Percentiles rank a stretch among this genome's conserved stretches.
Conservation (phyloP, 2,888 invertebrate genomes). For the Agriopis aurantiaria region DNA sequence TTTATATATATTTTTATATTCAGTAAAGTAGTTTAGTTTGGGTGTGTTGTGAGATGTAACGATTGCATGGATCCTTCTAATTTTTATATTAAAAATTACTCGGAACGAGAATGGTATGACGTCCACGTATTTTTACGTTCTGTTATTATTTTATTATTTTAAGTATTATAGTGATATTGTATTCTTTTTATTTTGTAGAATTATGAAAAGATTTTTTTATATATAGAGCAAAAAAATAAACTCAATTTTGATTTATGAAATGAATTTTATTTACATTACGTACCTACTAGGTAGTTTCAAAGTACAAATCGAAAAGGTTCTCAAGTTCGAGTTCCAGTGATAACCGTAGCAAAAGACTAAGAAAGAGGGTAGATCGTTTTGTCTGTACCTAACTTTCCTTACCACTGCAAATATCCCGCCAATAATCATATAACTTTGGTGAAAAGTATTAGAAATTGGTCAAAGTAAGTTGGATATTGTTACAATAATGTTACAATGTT, state of each 20-base stretch:
- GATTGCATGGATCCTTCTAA: slow-evolving; percentile 69
- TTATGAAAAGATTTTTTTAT: slow-evolving; percentile 78
- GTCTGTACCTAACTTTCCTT: too few species aligned
- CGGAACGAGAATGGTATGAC: slow-evolving; percentile 78
- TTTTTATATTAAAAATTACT: slow-evolving; percentile 85
- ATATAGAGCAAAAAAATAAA: slow-evolving; percentile 79
- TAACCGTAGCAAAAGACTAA: too few species aligned
- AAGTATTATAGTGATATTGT: slow-evolving; percentile 83
- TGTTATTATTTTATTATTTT: slow-evolving; percentile 69
- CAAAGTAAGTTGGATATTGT: too few species aligned
- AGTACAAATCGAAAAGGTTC: not conserved
- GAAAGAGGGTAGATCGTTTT: too few species aligned
- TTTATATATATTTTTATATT: slow-evolving; percentile 69
- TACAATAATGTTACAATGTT: too few species aligned
- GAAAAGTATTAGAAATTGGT: too few species aligned
- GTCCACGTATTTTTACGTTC: slow-evolving; percentile 73
- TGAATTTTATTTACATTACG: slow-evolving; percentile 27
- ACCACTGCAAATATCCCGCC: too few species aligned
- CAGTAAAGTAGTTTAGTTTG: slow-evolving; percentile 54
- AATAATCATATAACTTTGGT: too few species aligned
- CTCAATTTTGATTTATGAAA: slow-evolving; percentile 68
- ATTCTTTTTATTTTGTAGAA: slow-evolving; percentile 79
- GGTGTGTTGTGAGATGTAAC: slow-evolving; percentile 54
- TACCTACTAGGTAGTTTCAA: not conserved
- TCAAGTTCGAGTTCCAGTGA: too few species aligned